phyloP scores from a whole-genome alignment of 2,113 vertebrate genomes.

The Phyllopteryx taeniolatus region DNA sequence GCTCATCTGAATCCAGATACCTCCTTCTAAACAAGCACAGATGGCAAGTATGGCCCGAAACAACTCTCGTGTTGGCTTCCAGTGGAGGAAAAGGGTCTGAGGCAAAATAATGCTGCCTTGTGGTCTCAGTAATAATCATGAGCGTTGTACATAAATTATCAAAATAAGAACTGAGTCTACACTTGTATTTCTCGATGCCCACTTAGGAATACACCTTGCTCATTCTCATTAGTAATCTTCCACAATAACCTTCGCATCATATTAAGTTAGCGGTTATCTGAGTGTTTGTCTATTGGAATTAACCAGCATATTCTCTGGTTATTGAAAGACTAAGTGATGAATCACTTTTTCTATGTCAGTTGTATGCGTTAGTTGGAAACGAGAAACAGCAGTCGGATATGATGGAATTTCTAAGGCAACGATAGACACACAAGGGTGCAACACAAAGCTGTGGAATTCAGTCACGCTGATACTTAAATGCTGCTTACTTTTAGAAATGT shows the following conservation, averaged over 20 bases:
- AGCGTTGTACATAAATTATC: neutral
- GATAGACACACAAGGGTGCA: neutral
- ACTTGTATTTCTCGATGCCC: neutral
- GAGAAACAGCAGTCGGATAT: neutral
- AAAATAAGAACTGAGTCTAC: neutral
- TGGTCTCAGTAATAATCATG: neutral
- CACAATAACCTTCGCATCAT: neutral
- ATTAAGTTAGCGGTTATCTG: neutral
- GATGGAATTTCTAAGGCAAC: neutral
- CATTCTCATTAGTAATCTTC: neutral
- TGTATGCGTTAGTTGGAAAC: neutral
- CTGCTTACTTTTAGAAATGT: constrained; percentile 55
- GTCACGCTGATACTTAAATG: constrained; percentile 34
- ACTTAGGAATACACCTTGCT: neutral
- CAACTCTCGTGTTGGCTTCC: constrained; percentile 33
- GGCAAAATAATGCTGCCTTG: constrained; percentile 20
- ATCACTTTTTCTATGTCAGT: neutral
- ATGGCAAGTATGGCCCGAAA: constrained; percentile 52
- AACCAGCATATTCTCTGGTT: neutral
- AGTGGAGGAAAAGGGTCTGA: constrained; percentile 18
- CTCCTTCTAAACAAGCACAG: constrained; percentile 50
- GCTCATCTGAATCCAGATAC: constrained; percentile 42
- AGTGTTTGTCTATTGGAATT: neutral
- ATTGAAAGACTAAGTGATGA: neutral
- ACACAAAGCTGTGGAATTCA: constrained; percentile 29